Evolutionary conservation across 92 coral and sea anemone species (phyloP).

Genomic region (Heliopora coerulea): DNA sequence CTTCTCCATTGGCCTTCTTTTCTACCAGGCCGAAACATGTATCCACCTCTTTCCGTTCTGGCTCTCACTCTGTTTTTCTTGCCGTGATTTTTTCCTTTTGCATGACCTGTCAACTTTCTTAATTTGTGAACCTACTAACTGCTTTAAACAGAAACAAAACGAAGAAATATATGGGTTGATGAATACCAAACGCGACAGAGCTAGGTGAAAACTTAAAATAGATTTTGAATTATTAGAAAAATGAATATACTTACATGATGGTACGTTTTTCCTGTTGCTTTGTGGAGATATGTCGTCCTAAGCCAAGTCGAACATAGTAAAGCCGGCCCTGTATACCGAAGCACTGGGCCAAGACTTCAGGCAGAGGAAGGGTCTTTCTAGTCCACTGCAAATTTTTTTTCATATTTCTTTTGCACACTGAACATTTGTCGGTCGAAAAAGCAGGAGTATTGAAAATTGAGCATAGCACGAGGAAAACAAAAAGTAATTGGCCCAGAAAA

Average conservation of each 20-base stretch:
- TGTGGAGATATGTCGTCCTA: background rate
- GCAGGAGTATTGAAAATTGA: background rate
- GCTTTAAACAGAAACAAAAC: background rate
- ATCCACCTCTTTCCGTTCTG: background rate
- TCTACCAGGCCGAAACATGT: background rate
- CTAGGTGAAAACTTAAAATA: too few relatives aligned
- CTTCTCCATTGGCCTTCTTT: background rate
- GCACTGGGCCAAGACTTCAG: background rate
- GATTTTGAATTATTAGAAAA: background rate
- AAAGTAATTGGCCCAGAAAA: background rate
- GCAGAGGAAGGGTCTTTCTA: background rate
- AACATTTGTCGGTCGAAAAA: background rate
- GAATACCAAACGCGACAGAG: too few relatives aligned
- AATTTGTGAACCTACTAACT: background rate
- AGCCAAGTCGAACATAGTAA: background rate
- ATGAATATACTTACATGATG: background rate
- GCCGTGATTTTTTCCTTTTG: background rate
- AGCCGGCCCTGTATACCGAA: background rate
- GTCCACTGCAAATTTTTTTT: background rate
- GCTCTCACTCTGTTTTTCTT: background rate
- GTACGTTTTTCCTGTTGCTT: slow-evolving; percentile 9
- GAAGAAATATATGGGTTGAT: too few relatives aligned
- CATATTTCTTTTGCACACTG: background rate
- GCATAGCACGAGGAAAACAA: background rate
- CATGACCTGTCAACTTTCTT: background rate